A percentile compares a stretch with the other conserved stretches of the same genome.
These are phyloP conservation scores for Acridotheres tristis DNA, from an alignment of 2,797 vertebrate species.

Conservation along the genomic window DNA sequence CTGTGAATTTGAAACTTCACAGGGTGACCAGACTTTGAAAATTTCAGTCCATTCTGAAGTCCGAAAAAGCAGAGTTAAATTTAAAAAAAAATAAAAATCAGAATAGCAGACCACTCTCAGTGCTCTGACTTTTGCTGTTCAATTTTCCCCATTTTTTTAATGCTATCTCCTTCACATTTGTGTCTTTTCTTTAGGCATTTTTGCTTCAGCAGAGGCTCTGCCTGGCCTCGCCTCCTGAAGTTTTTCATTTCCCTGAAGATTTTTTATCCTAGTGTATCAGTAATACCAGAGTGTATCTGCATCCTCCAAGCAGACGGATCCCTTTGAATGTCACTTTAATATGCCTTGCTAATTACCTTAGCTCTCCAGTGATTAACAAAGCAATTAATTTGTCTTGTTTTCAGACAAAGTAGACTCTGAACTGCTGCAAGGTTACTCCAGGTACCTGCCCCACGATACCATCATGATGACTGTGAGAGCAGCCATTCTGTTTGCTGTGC, in stretches of 20 bases:
- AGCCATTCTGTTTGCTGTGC: constrained; percentile 86
- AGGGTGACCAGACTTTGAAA: neutral
- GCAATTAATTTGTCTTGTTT: constrained; percentile 11
- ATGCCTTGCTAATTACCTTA: neutral
- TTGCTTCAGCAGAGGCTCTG: neutral
- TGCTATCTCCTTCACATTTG: neutral
- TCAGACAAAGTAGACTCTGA: constrained; percentile 88
- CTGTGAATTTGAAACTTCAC: neutral
- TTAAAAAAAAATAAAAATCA: neutral
- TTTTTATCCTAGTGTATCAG: neutral
- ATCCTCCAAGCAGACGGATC: neutral
- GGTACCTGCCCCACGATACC: constrained; percentile 82
- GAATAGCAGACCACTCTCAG: neutral
- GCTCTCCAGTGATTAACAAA: neutral
- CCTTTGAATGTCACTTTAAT: neutral
- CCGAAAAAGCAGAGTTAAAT: neutral
- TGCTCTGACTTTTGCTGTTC: neutral
- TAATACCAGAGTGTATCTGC: neutral
- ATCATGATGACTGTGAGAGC: constrained; percentile 86
- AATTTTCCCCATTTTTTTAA: neutral
- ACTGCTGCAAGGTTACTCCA: constrained; percentile 83
- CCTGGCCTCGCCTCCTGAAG: neutral
- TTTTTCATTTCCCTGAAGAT: neutral
- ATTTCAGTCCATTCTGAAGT: neutral
- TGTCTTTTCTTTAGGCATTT: neutral